Conservation (phyloP, 2,113 vertebrate genomes). For the Macrotus californicus region DNA sequence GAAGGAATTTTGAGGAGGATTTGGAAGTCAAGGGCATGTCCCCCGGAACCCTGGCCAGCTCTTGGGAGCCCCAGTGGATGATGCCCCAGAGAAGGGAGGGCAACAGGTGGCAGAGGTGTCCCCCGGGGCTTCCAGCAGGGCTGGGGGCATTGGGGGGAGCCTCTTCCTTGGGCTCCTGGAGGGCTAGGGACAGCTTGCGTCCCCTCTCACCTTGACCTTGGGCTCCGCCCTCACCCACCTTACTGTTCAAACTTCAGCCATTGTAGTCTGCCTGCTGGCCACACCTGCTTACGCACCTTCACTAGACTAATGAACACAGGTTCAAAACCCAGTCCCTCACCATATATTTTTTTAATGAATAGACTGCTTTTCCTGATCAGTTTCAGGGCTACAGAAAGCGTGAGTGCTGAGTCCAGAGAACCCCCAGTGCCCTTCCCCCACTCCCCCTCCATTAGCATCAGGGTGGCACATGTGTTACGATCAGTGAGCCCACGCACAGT, state of each 20-base stretch:
- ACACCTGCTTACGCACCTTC: not conserved
- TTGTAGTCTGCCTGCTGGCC: not conserved
- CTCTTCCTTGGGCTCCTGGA: no score
- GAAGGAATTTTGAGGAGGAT: not conserved
- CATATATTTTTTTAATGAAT: not conserved
- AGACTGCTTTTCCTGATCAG: not conserved
- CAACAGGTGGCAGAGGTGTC: not conserved
- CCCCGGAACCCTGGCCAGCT: not conserved
- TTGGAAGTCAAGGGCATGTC: not conserved
- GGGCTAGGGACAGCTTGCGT: not conserved
- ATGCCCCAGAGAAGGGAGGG: accelerated
- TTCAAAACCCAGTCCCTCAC: not conserved
- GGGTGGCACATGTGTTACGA: accelerated
- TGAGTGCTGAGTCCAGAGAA: no score
- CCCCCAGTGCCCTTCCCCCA: accelerated
- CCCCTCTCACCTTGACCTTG: accelerated
- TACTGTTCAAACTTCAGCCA: not conserved
- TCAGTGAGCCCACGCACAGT: accelerated
- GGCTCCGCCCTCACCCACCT: no score
- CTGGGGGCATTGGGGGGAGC: not conserved
- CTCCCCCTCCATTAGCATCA: accelerated
- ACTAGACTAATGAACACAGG: accelerated
- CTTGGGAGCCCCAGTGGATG: not conserved
- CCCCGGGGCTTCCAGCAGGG: not conserved
- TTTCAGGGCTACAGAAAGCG: not conserved